Conservation (phyloP, 1,140 invertebrate genomes). For the Reticulitermes speratus region DNA sequence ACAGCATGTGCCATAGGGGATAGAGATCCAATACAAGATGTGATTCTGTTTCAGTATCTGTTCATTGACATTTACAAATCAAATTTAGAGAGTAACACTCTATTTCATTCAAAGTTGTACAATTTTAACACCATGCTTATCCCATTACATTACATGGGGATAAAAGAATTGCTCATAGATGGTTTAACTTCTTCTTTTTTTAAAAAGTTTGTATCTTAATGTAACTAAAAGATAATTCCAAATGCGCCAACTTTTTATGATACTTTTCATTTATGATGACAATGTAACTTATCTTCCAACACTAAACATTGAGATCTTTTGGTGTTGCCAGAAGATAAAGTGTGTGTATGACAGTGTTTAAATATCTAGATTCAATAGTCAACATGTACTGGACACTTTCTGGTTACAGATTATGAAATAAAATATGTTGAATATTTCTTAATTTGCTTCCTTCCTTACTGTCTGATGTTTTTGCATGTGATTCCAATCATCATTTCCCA, state of each 20-base stretch:
- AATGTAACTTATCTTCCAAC: constrained; percentile 29
- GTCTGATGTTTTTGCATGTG: too few species aligned
- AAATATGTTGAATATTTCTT: constrained; percentile 29
- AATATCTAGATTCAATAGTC: constrained; percentile 24
- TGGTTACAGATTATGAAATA: constrained; percentile 29
- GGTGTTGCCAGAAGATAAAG: constrained; percentile 25
- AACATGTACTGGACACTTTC: constrained; percentile 29
- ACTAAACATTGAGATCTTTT: constrained; percentile 20
- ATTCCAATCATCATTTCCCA: too few species aligned
- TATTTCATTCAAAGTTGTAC: background rate
- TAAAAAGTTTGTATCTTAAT: background rate
- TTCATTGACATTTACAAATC: background rate
- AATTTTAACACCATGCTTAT: constrained; percentile 7
- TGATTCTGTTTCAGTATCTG: background rate
- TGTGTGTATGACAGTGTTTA: constrained; percentile 28
- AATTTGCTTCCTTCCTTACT: background rate
- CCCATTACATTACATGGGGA: background rate
- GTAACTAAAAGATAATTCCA: constrained; percentile 23
- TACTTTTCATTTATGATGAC: background rate
- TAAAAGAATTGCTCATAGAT: background rate
- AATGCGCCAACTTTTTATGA: constrained; percentile 8
- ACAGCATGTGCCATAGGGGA: background rate
- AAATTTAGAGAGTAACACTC: background rate
- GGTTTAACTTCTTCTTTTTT: background rate
- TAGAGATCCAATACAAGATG: background rate